Conservation (phyloP, 2,888 invertebrate species). For the Zhuqinia jingwanae region DNA sequence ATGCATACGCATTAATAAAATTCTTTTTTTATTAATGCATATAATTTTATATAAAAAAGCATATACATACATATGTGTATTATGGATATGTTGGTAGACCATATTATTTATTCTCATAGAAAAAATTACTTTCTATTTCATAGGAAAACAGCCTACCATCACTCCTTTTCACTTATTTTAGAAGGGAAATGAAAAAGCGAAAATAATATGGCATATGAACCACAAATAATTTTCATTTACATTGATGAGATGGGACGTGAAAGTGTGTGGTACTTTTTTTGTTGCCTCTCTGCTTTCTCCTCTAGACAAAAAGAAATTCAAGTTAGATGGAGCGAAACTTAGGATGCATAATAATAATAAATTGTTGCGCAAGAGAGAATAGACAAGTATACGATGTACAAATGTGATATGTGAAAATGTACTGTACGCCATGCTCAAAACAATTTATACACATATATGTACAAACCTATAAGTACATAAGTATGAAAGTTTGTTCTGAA, state of each 20-base stretch:
- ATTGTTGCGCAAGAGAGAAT: constrained; percentile 43
- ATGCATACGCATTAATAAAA: neutral
- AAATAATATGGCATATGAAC: constrained; percentile 37
- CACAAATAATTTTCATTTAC: constrained; percentile 34
- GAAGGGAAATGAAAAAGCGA: too few species aligned
- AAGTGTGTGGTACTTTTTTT: constrained; percentile 44
- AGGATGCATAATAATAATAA: constrained; percentile 45
- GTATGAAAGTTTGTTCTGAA: neutral
- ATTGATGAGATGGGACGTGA: constrained; percentile 64
- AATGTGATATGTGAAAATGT: neutral
- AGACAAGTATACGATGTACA: neutral
- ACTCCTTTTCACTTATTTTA: neutral
- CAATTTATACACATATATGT: neutral
- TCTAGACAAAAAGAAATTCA: neutral
- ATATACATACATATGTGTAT: neutral
- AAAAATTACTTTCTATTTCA: neutral
- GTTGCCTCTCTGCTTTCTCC: neutral
- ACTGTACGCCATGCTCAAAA: neutral
- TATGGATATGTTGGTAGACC: too few species aligned
- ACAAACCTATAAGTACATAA: constrained; percentile 26
- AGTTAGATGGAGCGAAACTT: constrained; percentile 24
- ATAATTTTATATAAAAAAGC: too few species aligned
- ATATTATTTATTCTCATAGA: too few species aligned
- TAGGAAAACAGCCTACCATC: too few species aligned
- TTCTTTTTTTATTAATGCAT: too few species aligned